Evolutionary conservation across 2,888 invertebrate species (phyloP).

Genomic region (Exocentrus adspersus): DNA sequence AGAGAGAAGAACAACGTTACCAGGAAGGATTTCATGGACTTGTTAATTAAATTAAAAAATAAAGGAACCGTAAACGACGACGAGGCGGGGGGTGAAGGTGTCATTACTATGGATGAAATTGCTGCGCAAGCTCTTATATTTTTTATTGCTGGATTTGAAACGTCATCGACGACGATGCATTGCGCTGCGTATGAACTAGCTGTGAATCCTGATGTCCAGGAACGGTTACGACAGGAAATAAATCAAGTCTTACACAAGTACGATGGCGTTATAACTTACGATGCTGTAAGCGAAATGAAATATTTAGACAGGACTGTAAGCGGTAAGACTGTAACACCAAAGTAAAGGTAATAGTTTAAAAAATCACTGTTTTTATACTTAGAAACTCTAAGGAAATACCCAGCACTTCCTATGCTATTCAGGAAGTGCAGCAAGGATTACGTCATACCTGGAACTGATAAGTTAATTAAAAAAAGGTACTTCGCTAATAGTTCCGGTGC

Average conservation of each 20-base stretch:
- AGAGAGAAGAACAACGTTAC: slow-evolving; percentile 56
- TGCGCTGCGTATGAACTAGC: slow-evolving; percentile 45
- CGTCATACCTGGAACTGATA: slow-evolving; percentile 50
- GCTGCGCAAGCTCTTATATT: slow-evolving; percentile 47
- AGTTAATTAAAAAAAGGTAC: slow-evolving; percentile 55
- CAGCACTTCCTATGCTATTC: slow-evolving; percentile 46
- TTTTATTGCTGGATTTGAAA: slow-evolving; percentile 48
- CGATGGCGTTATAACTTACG: slow-evolving; percentile 37
- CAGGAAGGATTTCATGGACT: slow-evolving; percentile 65
- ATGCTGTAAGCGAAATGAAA: slow-evolving; percentile 38
- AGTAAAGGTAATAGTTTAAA: too few species aligned
- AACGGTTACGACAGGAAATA: slow-evolving; percentile 43
- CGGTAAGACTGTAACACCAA: slow-evolving; percentile 27
- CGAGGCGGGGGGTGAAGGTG: slow-evolving; percentile 22
- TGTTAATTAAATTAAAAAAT: slow-evolving; percentile 61
- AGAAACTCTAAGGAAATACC: slow-evolving; percentile 59
- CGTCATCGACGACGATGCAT: slow-evolving; percentile 48
- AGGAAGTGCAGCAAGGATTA: slow-evolving; percentile 48
- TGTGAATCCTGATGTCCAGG: slow-evolving; percentile 41
- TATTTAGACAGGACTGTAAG: slow-evolving; percentile 39
- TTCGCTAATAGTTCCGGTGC: slow-evolving; percentile 45
- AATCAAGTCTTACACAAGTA: slow-evolving; percentile 32
- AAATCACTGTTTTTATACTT: slow-evolving; percentile 6
- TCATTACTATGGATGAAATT: slow-evolving; percentile 28
- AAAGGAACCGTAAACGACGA: slow-evolving; percentile 42